Percentiles rank a stretch among this genome's conserved stretches.
These are phyloP conservation scores for Drosophila santomea DNA, from an alignment of 1,140 invertebrate genomes.

Conservation along the genomic window DNA sequence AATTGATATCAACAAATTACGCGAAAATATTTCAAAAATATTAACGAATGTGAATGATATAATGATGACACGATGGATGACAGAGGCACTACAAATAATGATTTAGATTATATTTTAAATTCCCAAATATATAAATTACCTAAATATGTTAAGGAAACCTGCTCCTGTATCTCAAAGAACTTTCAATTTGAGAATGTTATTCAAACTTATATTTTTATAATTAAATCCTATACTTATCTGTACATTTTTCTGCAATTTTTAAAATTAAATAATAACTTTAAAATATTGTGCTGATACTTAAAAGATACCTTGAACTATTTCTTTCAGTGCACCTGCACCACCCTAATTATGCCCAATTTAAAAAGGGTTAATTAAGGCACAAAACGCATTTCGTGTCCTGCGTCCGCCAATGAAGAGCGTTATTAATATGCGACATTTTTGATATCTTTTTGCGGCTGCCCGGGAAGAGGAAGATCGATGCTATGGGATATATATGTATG, in stretches of 20 bases:
- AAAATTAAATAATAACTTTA: too few relatives aligned
- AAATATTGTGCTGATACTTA: too few relatives aligned
- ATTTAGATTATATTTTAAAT: neutral
- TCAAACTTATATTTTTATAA: too few relatives aligned
- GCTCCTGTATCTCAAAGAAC: too few relatives aligned
- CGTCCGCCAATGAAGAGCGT: conserved; percentile 53
- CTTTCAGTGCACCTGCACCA: conserved; percentile 41
- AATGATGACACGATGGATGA: conserved; percentile 71
- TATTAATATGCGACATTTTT: conserved; percentile 84
- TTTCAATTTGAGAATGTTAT: too few relatives aligned
- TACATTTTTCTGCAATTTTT: too few relatives aligned
- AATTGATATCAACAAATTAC: conserved; percentile 83
- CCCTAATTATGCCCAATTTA: conserved; percentile 84
- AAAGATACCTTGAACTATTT: conserved; percentile 9
- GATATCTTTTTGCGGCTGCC: conserved; percentile 69
- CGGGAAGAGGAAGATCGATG: conserved; percentile 14
- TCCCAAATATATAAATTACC: too few relatives aligned
- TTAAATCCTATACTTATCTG: too few relatives aligned
- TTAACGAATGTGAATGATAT: conserved; percentile 82
- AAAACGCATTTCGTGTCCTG: conserved; percentile 62
- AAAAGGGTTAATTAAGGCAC: conserved; percentile 84
- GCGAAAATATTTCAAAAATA: conserved; percentile 83
- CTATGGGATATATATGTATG: conserved; percentile 47
- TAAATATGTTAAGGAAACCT: neutral
- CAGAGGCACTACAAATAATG: conserved; percentile 44